Percentiles rank a stretch among this genome's conserved stretches.
These are phyloP conservation scores for Limanda limanda DNA, from an alignment of 2,113 vertebrate genomes.

Conservation along the genomic window DNA sequence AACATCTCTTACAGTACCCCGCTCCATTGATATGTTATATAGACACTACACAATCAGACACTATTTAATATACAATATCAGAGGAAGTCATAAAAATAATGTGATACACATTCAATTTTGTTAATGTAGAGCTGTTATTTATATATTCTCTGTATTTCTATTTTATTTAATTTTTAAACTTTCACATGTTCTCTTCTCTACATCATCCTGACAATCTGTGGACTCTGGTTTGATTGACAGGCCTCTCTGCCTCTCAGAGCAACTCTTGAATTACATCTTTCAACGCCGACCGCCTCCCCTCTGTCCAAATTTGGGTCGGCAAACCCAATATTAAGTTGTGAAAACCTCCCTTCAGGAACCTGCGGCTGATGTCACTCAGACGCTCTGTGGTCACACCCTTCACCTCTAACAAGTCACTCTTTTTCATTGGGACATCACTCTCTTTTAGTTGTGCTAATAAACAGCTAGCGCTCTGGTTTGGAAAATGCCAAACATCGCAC, in stretches of 20 bases:
- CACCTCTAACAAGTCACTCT: constrained; percentile 48
- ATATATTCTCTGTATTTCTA: not conserved
- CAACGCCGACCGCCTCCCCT: constrained; percentile 8
- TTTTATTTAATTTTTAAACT: no score
- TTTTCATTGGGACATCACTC: constrained; percentile 55
- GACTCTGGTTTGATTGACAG: constrained; percentile 24
- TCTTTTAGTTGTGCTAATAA: constrained; percentile 53
- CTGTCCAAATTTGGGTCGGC: constrained; percentile 24
- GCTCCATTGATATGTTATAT: not conserved
- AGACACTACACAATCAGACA: not conserved
- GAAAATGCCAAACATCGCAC: constrained; percentile 62
- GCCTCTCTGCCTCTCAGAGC: not conserved
- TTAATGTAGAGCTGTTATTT: no score
- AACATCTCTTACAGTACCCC: not conserved
- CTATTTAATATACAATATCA: not conserved
- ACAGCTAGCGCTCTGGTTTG: constrained; percentile 52
- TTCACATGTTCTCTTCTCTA: no score
- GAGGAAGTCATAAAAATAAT: not conserved
- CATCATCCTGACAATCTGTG: not conserved
- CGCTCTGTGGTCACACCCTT: constrained; percentile 35
- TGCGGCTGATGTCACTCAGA: constrained; percentile 41
- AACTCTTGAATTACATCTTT: not conserved
- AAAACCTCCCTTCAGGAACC: constrained; percentile 33
- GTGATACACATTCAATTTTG: not conserved
- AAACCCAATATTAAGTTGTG: constrained; percentile 7